Evolutionary conservation across 2,113 vertebrate genomes (phyloP), one percentile per base, ranked within the genome.

Genomic region (Rhabdornis inornatus): DNA sequence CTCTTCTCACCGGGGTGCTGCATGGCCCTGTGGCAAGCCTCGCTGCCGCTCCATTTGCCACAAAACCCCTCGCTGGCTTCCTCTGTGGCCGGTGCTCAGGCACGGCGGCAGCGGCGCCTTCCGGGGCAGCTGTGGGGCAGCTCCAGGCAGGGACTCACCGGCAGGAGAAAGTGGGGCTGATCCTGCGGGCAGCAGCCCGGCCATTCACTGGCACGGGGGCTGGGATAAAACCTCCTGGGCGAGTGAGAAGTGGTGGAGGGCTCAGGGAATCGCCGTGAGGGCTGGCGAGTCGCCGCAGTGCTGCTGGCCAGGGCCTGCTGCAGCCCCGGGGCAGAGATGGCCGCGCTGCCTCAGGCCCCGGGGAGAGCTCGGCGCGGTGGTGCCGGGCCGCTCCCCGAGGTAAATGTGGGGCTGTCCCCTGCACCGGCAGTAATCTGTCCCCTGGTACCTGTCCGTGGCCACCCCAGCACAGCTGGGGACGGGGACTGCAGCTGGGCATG

Each of bases 11-110:
- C 5, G 44, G 40, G 76, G 27, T 9, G 74, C 45, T 5, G 27
- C 55, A 27, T 3, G 2, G 64, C 74, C 64, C 55, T 61, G 85
- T 2, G 49, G 84, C n/a, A 27, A 91, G 40, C 68, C 64, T 68
- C 1, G 0, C 33, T 10, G 20, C 15, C 4, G 0, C 35, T 28
- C 33, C 25, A 2, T 27, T 50, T 37, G 40, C 89, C 89, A 31
- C 89, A 86, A 85, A 72, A 1, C 19, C 40, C 24, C 24, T 35
- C 5, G 2, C 0, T 15, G 64, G 37, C 39, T 84, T 72, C 33
- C 7, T 1, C 63, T 4, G 2, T 0, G 1, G 45, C 60, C 35
- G 68, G 22, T 0, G 0, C 49, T 68, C 44, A 6, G 55, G 33
- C 56, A 6, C 3, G 3, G 24, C 3, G 1, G 30, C 27, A 35